These are phyloP conservation scores for Sebastes ruberrimus DNA, from an alignment of 2,797 vertebrate species.

Conservation along the genomic window DNA sequence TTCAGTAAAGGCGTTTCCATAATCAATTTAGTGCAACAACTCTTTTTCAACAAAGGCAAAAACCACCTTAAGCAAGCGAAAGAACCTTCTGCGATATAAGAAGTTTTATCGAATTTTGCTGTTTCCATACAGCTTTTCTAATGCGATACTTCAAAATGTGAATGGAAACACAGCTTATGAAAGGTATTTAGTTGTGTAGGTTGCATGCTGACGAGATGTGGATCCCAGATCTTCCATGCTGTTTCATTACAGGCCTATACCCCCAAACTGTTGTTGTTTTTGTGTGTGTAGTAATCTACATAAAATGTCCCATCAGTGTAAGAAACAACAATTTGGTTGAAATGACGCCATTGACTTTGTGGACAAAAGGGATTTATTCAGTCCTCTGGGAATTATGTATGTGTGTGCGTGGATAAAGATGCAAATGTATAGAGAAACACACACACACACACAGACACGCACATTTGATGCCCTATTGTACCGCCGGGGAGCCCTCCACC, in stretches of 20 bases:
- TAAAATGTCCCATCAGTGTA: background rate
- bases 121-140: background rate
- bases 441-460: slow-evolving; percentile 25
- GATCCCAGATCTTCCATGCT: background rate
- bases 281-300: background rate
- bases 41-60: too few relatives aligned
- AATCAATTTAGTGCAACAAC: too few relatives aligned
- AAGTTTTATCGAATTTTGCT: background rate
- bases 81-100: background rate
- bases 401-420: slow-evolving; percentile 9
- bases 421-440: background rate
- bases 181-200: background rate
- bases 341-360: slow-evolving; percentile 9
- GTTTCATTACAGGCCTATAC: background rate
- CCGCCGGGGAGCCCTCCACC: slow-evolving; percentile 27
- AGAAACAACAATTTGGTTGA: slow-evolving; percentile 4
- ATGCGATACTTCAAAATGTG: background rate
- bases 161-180: background rate
- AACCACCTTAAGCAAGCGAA: too few relatives aligned
- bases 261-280: background rate
- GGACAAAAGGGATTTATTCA: slow-evolving; percentile 16
- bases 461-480: slow-evolving; percentile 39
- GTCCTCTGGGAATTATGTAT: slow-evolving; percentile 7
- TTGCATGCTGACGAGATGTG: background rate
- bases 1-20: background rate